Base-by-base conservation (phyloP, 2,797 vertebrate species). In the Micrastur ruficollis region DNA sequence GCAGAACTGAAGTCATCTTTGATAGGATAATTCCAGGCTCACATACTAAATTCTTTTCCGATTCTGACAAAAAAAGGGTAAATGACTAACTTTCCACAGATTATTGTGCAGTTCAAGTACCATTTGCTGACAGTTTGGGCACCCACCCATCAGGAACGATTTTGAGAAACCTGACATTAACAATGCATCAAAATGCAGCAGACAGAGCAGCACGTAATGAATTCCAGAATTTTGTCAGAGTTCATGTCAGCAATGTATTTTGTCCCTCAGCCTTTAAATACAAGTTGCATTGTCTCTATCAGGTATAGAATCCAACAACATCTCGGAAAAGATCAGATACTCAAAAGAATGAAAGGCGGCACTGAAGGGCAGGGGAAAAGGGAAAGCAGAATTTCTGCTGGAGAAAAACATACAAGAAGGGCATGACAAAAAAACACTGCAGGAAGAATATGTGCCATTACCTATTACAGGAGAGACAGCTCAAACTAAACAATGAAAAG, bases 1-100 rank as follows among this genome's bases (percentile, higher is more conserved):
- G 98, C 89, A 87, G 92, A 98, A 92, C 53, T 58, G 32, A 96
- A 97, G 90, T 95, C 63, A 93, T 81, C 81, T 83, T 61, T 67
- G 66, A 90, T 70, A 73, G 66, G 25, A 20, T 80, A 62, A 83
- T 68, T 74, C 44, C 56, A 58, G 34, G 25, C 20, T 52, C 65
- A n/a, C 31, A n/a, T 25, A 74, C 61, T 86, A 55, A 53, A 68
- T 70, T 59, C 38, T 65, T 16, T 53, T 55, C 38, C 44, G 36
- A 31, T 16, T 56, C 49, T 58, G 42, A 49, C 81, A 89, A 94
- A 79, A 86, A 86, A 90, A 74, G n/a, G 29, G 4, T 50, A 84
- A 59, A 32, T 12, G n/a, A 63, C 32, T 55, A 49, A 82, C 50
- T 44, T 79, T 15, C 23, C 34, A 58, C 18, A 61, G 38, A 47